Percentiles rank a stretch among this genome's conserved stretches.
These are phyloP conservation scores for Eudyptes chrysolophus DNA, from an alignment of 2,113 vertebrate species.

Conservation along the genomic window DNA sequence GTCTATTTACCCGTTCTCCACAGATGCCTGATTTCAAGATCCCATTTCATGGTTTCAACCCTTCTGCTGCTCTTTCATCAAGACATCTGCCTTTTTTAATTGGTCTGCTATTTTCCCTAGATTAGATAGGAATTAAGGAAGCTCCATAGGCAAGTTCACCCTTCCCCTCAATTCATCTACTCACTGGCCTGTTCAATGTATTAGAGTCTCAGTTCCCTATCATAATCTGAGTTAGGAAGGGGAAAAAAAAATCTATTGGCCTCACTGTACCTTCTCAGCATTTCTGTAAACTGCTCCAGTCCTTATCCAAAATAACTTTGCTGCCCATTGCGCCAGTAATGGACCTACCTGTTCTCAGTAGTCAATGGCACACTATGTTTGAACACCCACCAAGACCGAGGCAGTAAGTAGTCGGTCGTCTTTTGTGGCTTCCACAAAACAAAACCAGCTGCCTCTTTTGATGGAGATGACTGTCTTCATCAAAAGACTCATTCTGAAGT, in stretches of 20 bases:
- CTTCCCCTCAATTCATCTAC: background rate
- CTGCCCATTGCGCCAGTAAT: background rate
- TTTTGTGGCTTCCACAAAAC: background rate
- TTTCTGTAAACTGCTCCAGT: background rate
- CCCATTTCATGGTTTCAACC: background rate
- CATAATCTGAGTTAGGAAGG: background rate
- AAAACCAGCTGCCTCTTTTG: background rate
- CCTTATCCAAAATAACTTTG: background rate
- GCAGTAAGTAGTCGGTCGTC: accelerated
- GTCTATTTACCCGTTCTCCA: background rate
- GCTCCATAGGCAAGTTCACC: background rate
- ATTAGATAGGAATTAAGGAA: background rate
- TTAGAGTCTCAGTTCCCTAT: background rate
- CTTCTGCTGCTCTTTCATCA: background rate
- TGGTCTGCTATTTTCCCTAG: background rate
- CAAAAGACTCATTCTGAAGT: background rate
- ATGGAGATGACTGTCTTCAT: background rate
- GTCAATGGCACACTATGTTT: background rate
- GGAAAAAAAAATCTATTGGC: background rate
- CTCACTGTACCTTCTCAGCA: background rate
- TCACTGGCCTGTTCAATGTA: background rate
- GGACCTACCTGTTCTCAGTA: background rate
- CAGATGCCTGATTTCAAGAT: background rate
- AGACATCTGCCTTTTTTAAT: background rate
- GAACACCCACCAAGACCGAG: background rate